These are phyloP conservation scores for Suncus etruscus DNA, from an alignment of 2,113 vertebrate genomes.

Conservation along the genomic window DNA sequence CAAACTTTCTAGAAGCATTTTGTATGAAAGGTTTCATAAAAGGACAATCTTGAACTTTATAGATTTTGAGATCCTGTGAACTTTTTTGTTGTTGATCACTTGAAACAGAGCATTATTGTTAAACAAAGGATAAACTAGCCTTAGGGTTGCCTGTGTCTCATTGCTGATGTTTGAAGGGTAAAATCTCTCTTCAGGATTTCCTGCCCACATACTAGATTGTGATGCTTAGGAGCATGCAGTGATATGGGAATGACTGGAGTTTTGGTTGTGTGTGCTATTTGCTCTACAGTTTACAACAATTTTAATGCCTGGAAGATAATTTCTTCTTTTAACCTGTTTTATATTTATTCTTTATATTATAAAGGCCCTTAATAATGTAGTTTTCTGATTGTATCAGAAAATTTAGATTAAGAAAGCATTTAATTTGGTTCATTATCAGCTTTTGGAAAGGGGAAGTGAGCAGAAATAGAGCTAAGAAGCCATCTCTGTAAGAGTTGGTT, in stretches of 20 bases:
- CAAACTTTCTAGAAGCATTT: slow-evolving; percentile 70
- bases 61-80: slow-evolving; percentile 79
- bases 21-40: slow-evolving; percentile 81
- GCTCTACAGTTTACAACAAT: slow-evolving; percentile 49
- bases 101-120: slow-evolving; percentile 72
- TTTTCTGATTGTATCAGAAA: slow-evolving; percentile 76
- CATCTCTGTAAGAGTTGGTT: slow-evolving; percentile 78
- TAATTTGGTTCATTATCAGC: slow-evolving; percentile 60
- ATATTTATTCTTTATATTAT: slow-evolving; percentile 69
- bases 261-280: slow-evolving; percentile 51
- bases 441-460: slow-evolving; percentile 32
- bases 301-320: slow-evolving; percentile 42
- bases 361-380: slow-evolving; percentile 71
- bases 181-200: slow-evolving; percentile 72
- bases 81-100: slow-evolving; percentile 76
- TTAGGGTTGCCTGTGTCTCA: slow-evolving; percentile 76
- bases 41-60: slow-evolving; percentile 87
- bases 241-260: slow-evolving; percentile 55
- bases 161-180: slow-evolving; percentile 70
- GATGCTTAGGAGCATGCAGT: slow-evolving; percentile 74
- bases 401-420: slow-evolving; percentile 69
- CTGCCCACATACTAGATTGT: slow-evolving; percentile 36
- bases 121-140: slow-evolving; percentile 49
- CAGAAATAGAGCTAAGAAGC: slow-evolving; percentile 63
- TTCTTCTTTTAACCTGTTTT: slow-evolving; percentile 68